phyloP scores from a whole-genome alignment of 1,140 invertebrate genomes.

The Platorchestia sp. region DNA sequence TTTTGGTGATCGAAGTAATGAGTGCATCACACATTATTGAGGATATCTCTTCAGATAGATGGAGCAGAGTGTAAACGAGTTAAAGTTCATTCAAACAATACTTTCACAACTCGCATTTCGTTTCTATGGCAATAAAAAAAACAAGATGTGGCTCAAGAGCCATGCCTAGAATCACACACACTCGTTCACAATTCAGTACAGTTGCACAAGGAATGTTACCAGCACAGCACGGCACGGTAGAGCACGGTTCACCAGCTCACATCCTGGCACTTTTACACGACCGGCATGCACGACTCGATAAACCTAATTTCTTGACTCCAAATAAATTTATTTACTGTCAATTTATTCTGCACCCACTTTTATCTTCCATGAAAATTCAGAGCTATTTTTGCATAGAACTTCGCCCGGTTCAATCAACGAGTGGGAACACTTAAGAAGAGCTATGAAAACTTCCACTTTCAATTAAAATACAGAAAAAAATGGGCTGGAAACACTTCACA shows the following conservation, averaged over 20 bases:
- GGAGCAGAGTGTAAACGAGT: too few relatives aligned
- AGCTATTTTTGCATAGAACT: not conserved
- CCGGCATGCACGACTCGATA: not conserved
- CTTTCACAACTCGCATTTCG: too few relatives aligned
- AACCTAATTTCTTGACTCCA: not conserved
- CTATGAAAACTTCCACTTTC: not conserved
- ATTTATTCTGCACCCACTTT: not conserved
- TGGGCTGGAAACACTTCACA: not conserved
- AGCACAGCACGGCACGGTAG: not conserved
- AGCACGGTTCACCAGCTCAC: too few relatives aligned
- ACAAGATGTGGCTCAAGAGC: too few relatives aligned
- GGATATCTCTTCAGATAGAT: too few relatives aligned
- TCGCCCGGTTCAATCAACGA: not conserved
- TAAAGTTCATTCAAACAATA: too few relatives aligned
- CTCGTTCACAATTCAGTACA: too few relatives aligned
- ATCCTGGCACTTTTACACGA: not conserved
- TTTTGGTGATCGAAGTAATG: too few relatives aligned
- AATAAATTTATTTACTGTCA: not conserved
- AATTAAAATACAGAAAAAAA: not conserved
- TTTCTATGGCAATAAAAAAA: too few relatives aligned
- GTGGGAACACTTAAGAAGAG: not conserved
- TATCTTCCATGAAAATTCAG: not conserved
- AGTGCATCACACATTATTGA: too few relatives aligned
- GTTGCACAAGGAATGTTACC: not conserved
- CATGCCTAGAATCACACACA: too few relatives aligned